Conservation (phyloP, 2,113 vertebrate genomes). For the Prietella phreatophila region DNA sequence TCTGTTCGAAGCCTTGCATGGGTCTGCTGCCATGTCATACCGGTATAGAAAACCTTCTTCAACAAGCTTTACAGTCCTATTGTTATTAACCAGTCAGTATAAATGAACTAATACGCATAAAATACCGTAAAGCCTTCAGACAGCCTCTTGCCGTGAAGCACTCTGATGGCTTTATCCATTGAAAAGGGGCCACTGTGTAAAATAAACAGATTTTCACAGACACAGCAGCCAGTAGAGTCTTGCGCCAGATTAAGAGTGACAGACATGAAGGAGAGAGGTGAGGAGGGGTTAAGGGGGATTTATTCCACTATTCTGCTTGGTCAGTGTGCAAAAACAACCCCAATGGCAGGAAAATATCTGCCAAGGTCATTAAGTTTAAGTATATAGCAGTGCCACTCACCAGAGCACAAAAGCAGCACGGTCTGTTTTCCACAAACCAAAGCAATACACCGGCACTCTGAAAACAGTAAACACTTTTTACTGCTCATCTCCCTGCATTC, state of each 20-base stretch:
- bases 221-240: neutral
- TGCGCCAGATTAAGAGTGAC: constrained; percentile 7
- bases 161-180: neutral
- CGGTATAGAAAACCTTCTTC: neutral
- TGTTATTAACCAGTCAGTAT: neutral
- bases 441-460: constrained; percentile 15
- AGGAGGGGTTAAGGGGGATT: neutral
- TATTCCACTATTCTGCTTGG: neutral
- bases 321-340: constrained; percentile 20
- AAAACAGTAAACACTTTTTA: constrained; percentile 69
- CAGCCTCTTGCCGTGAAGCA: neutral
- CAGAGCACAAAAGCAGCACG: constrained; percentile 23
- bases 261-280: neutral
- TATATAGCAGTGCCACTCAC: neutral
- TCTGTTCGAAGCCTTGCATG: neutral
- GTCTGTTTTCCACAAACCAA: constrained; percentile 21
- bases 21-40: neutral
- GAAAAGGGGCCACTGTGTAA: neutral
- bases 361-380: constrained; percentile 31
- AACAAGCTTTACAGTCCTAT: neutral
- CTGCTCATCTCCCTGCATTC: constrained; percentile 53
- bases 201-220: constrained; percentile 1
- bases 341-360: constrained; percentile 17
- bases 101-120: neutral
- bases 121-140: neutral